Base-by-base conservation (phyloP, 1,140 invertebrate genomes). In the Danaus melanippus region DNA sequence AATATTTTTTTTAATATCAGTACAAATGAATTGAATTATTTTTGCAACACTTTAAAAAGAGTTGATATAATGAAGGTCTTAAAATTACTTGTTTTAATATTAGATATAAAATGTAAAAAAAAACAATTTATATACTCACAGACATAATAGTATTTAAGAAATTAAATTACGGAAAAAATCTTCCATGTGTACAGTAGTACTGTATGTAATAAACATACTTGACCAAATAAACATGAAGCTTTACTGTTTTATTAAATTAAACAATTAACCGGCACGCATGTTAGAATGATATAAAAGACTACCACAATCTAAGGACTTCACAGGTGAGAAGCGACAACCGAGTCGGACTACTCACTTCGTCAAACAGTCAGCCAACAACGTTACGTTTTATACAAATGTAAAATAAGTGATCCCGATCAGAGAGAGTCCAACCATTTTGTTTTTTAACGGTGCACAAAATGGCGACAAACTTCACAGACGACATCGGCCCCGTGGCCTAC, bases 311-410 rank as follows among this genome's bases (percentile, higher is more conserved):
- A 32, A 7, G 39, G 50, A 21, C 58, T 56, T 49, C 77, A 81
- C 84, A 86, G 79, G 84, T 86, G 84, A 84, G 79, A 86, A 86
- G 81, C 84, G 84, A 84, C 83, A 61, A 47, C 54, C 55, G 49
- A 56, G 84, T 86, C 84, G 81, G 75, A 84, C 81, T 86, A 82
- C 84, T 84, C 84, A 84, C 84, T 86, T 86, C 79, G 81, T 84
- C 78, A 66, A 60, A 42, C 42, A 12, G 51, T 60, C 56, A 48
- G 53, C 12, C 17, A 50, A 46, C 42, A 12, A 45, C 50, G 42
- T 59, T 62, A 49, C 52, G 41, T 40, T 56, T 56, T 53, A 50
- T 47, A 53, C 42, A 42, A 62, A 65, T 65, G 63, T 59, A 46
- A 57, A 57, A 57, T 47, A 52, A 56, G 50, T 60, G 56, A 53